Evolutionary conservation across 2,113 vertebrate species (phyloP), one percentile per base, ranked within the genome.

Genomic region (Cyprinodon brontotheroides): DNA sequence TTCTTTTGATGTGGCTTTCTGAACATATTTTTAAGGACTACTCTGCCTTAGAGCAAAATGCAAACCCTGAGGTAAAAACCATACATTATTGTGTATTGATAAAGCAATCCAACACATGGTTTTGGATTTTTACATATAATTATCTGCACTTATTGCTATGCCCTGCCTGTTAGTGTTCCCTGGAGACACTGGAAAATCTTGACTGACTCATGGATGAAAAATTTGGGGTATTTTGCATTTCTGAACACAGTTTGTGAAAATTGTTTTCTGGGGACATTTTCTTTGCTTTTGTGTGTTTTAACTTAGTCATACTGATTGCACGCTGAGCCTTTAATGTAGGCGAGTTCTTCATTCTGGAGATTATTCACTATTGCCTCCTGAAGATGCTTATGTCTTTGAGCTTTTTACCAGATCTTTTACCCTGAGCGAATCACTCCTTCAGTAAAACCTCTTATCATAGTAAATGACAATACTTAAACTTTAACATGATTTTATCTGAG

Each of bases 101-200:
- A 69, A 62, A 37, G 13, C 39, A 65, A 12, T 70, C 15, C 3
- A 67, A 59, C 72, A 72, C 13, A 72, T 14, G 37, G 48, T 11
- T 20, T 76, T 36, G n/a, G 36, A 60, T 72, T 81, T 71, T 47
- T 65, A 59, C 39, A 43, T 75, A 74, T 48, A 11, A 68, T 38
- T 69, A 74, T 71, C 68, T 47, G 74, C 59, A 82, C 75, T 87
- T 39, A 68, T 61, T 66, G 53, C 77, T 45, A 68, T 70, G 73
- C 68, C 65, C 61, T 83, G 71, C 50, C 50, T 29, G 67, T 50
- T 13, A 41, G 36, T 39, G 8, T n/a, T 91, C 89, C 83, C 91
- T n/a, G 75, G 78, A 78, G 91, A 90, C 84, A 87, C 70, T 61
- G n/a, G 50, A 45, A 9, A 73, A 60, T 38, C 61, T 17, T 0